These are phyloP conservation scores for Oopsacas minuta DNA, from an alignment of 37 sponge, comb jelly and placozoan genomes.

Conservation along the genomic window DNA sequence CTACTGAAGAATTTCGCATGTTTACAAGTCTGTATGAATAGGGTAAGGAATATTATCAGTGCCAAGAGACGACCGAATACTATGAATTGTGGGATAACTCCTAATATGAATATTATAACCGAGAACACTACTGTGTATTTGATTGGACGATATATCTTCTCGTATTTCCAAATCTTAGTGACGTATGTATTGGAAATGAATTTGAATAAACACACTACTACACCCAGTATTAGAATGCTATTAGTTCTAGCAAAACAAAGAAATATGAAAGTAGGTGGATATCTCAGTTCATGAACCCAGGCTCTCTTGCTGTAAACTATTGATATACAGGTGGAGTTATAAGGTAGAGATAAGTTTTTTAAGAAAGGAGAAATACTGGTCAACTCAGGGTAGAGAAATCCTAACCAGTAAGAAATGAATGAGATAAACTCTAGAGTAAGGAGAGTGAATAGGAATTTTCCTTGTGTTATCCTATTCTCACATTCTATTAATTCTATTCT, in stretches of 20 bases:
- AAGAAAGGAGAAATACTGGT: not conserved
- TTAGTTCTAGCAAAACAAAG: not conserved
- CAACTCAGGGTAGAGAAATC: not conserved
- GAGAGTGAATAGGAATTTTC: not conserved
- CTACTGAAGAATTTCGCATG: not conserved
- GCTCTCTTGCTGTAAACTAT: not conserved
- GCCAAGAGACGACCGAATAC: not conserved
- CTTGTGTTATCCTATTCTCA: not conserved
- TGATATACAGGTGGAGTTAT: not conserved
- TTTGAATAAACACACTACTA: not conserved
- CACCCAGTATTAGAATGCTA: not conserved
- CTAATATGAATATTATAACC: not conserved
- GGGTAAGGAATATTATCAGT: not conserved
- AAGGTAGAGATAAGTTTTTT: not conserved
- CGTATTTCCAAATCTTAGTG: not conserved
- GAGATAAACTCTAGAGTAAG: not conserved
- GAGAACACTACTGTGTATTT: not conserved
- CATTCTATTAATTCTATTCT: not conserved
- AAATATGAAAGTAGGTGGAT: not conserved
- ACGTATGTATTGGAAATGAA: not conserved
- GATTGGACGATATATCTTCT: not conserved
- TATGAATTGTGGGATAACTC: not conserved
- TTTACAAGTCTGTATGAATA: not conserved
- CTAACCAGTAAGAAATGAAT: not conserved
- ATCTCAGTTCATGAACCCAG: not conserved